Evolutionary conservation across 1,140 invertebrate genomes (phyloP).

Genomic region (Aphaenogaster ashmeadi): DNA sequence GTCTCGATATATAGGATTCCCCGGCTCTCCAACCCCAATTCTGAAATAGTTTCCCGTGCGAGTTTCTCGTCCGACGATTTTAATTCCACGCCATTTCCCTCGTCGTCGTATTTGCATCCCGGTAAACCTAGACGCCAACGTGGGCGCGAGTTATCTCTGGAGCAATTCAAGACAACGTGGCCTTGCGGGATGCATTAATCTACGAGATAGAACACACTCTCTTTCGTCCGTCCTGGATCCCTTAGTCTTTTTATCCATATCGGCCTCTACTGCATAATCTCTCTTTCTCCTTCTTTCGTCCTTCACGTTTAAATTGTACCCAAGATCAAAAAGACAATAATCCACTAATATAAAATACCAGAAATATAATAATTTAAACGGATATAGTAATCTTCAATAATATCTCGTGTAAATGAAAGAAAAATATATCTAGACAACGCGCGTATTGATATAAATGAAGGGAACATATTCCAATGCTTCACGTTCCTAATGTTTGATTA

Average conservation of each 20-base stretch:
- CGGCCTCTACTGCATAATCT: background rate
- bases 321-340: conserved; percentile 16
- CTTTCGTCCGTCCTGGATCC: conserved; percentile 6
- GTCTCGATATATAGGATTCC: conserved; percentile 44
- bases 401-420: background rate
- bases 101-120: conserved; percentile 52
- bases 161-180: conserved; percentile 65
- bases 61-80: conserved; percentile 29
- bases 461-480: background rate
- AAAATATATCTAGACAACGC: background rate
- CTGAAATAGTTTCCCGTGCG: conserved; percentile 27
- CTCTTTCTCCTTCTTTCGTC: background rate
- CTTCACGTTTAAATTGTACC: background rate
- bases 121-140: conserved; percentile 59
- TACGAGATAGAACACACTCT: conserved; percentile 56
- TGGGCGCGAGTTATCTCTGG: conserved; percentile 60
- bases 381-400: background rate
- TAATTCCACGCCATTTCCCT: conserved; percentile 60
- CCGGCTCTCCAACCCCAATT: background rate
- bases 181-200: conserved; percentile 66
- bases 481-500: background rate
- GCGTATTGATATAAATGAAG: background rate
- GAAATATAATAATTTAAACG: background rate
- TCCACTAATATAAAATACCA: background rate
- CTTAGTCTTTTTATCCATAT: conserved; percentile 22